Base-by-base conservation (phyloP, 2,797 vertebrate species). In the Hybognathus amarus region DNA sequence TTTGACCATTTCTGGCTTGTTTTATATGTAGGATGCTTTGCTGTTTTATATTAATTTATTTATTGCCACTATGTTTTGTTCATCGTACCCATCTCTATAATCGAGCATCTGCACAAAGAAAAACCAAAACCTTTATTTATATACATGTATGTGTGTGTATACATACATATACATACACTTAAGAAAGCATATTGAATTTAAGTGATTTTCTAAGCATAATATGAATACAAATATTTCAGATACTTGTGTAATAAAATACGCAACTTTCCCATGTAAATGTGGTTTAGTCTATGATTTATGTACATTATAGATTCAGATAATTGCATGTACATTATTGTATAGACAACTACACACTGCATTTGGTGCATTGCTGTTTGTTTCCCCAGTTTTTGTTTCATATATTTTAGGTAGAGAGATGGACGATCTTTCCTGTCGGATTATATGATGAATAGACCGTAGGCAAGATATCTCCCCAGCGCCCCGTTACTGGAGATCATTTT, bases 41-140 rank as follows among this genome's bases (percentile, higher is more conserved):
- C 59, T 56, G 5, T 76, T 82, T 82, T 82, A 76, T 61, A 82
- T 54, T 45, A 30, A 76, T 45, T 68, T 30, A 82, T 89, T 84
- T 85, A 54, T 87, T 80, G 80, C 85, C 86, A 83, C 77, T 88
- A 88, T 77, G 82, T 85, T 90, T 85, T 87, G 79, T 91, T 87
- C 74, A 61, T 86, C 90, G 88, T 85, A 89, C 89, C 30, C 59
- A 9, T 66, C 66, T 74, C 66, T 74, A 67, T 67, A 66, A 64
- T 54, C 71, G 54, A 63, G 40, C 27, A 1, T 67, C 77, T 52
- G 91, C 92, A 93, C 93, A 91, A 92, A 91, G 88, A 87, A 89
- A 73, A 85, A 82, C 83, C 87, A 70, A 80, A 90, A 85, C 87
- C 85, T 90, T 80, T 82, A 88, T 89, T 89, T 93, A 93, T 93